Percentiles rank a stretch among this genome's conserved stretches.
Conservation (phyloP, 1,140 invertebrate genomes). For the Mactra quadrangularis region DNA sequence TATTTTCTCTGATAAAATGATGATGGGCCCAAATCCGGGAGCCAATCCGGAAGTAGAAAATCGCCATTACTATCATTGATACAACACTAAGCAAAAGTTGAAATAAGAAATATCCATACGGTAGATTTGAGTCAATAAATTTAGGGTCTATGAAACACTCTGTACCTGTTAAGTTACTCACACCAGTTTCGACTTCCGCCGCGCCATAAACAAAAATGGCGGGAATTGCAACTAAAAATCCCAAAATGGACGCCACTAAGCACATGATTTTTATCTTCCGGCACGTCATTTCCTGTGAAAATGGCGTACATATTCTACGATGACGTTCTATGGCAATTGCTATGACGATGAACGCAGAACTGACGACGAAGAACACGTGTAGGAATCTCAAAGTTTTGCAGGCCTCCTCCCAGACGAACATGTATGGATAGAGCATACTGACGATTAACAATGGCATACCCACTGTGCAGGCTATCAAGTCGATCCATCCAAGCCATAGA, state of each 20-base stretch:
- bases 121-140: slow-evolving; percentile 19
- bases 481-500: slow-evolving; percentile 47
- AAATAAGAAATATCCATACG: slow-evolving; percentile 38
- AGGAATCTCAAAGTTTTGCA: slow-evolving; percentile 46
- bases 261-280: slow-evolving; percentile 48
- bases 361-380: slow-evolving; percentile 45
- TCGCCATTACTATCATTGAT: slow-evolving; percentile 29
- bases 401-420: slow-evolving; percentile 44
- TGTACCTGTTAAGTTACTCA: slow-evolving; percentile 38
- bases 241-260: slow-evolving; percentile 22
- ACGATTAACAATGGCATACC: slow-evolving; percentile 53
- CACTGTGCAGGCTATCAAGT: slow-evolving; percentile 39
- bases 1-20: slow-evolving; percentile 50
- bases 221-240: slow-evolving; percentile 28
- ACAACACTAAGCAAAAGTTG: slow-evolving; percentile 40
- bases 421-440: slow-evolving; percentile 47
- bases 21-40: slow-evolving; percentile 29
- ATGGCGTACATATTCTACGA: slow-evolving; percentile 42
- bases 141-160: slow-evolving; percentile 47
- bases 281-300: slow-evolving; percentile 33
- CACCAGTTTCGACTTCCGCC: slow-evolving; percentile 42
- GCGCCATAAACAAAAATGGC: slow-evolving; percentile 42
- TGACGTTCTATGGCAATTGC: slow-evolving; percentile 46
- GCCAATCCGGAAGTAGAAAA: slow-evolving; percentile 48
- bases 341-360: slow-evolving; percentile 47